These are phyloP conservation scores for Uloborus diversus DNA, from an alignment of 1,140 invertebrate species.

Conservation along the genomic window DNA sequence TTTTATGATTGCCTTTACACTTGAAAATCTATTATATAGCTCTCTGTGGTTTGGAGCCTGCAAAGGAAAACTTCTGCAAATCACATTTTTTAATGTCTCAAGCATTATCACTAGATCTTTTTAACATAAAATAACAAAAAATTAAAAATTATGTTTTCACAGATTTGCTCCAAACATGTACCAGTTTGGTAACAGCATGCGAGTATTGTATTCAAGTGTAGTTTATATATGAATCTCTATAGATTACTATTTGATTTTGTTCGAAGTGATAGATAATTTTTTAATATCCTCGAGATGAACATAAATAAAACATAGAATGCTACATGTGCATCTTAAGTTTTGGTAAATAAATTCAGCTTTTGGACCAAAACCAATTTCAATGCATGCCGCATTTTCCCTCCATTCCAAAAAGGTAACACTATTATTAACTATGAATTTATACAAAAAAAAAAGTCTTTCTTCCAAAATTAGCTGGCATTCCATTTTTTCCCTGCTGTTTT, in stretches of 20 bases:
- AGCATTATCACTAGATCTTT: constrained; percentile 1
- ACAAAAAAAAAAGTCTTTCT: background rate
- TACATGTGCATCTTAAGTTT: constrained; percentile 44
- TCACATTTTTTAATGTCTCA: constrained; percentile 18
- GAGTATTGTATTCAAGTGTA: constrained; percentile 28
- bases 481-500: constrained; percentile 2
- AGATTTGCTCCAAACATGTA: constrained; percentile 22
- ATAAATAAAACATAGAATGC: constrained; percentile 50
- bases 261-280: constrained; percentile 42
- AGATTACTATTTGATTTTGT: constrained; percentile 44
- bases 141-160: constrained; percentile 6
- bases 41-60: constrained; percentile 28
- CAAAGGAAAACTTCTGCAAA: background rate
- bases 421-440: constrained; percentile 2
- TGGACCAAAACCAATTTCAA: constrained; percentile 1
- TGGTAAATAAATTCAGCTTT: constrained; percentile 3
- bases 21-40: background rate
- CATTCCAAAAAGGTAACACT: background rate
- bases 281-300: constrained; percentile 18
- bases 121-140: constrained; percentile 2
- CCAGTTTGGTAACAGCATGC: constrained; percentile 7
- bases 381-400: constrained; percentile 1
- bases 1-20: constrained; percentile 20
- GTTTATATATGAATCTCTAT: constrained; percentile 43
- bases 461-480: constrained; percentile 3